Conservation (phyloP, 2,888 invertebrate genomes). For the Andrena camellia region DNA sequence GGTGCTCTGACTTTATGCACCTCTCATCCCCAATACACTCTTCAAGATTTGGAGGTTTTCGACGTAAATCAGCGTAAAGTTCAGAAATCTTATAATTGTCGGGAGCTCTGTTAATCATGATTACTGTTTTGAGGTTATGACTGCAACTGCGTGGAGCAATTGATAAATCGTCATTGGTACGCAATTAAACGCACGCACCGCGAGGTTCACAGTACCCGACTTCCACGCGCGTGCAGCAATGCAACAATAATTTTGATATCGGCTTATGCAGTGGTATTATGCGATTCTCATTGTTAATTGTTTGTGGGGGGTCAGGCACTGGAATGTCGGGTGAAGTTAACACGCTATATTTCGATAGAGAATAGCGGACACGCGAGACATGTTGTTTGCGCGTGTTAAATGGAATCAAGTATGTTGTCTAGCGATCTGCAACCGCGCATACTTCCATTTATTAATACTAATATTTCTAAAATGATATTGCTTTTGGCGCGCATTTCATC, state of each 20-base stretch:
- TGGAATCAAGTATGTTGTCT: conserved; percentile 19
- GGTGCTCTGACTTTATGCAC: too few relatives aligned
- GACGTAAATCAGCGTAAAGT: too few relatives aligned
- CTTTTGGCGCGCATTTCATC: neutral
- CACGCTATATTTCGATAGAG: conserved; percentile 54
- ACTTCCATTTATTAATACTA: too few relatives aligned
- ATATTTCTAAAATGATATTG: too few relatives aligned
- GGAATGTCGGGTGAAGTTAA: conserved; percentile 43
- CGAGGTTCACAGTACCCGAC: neutral
- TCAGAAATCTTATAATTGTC: too few relatives aligned
- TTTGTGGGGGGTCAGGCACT: conserved; percentile 37
- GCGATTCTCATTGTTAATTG: conserved; percentile 65
- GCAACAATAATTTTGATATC: conserved; percentile 63
- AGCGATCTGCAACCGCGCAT: conserved; percentile 11
- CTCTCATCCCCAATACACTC: too few relatives aligned
- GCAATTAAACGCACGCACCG: conserved; percentile 16
- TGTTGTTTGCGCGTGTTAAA: conserved; percentile 43
- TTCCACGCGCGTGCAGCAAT: conserved; percentile 22
- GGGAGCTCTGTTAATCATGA: too few relatives aligned
- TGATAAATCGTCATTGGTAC: conserved; percentile 1
- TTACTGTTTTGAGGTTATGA: too few relatives aligned
- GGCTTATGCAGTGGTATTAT: conserved; percentile 51
- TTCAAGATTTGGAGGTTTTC: too few relatives aligned
- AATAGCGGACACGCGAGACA: conserved; percentile 10
- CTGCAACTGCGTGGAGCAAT: neutral